phyloP scores from a whole-genome alignment of 1,140 invertebrate genomes.

The Penaeus chinensis region DNA sequence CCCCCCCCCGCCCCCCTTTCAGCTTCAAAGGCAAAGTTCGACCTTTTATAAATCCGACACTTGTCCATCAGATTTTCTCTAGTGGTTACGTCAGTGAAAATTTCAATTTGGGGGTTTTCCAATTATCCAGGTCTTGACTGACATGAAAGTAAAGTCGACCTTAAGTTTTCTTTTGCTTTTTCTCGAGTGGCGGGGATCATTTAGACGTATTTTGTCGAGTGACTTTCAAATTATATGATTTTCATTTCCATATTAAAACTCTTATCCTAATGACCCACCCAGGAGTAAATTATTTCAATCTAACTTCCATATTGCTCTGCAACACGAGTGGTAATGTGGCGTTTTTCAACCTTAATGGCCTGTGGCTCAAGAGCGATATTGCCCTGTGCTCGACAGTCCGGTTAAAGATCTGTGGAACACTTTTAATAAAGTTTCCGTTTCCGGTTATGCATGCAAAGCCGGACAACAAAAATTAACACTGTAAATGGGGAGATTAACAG shows the following conservation, averaged over 20 bases:
- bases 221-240: slow-evolving; percentile 61
- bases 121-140: slow-evolving; percentile 54
- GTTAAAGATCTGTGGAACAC: slow-evolving; percentile 47
- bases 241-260: slow-evolving; percentile 61
- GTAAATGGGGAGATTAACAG: slow-evolving; percentile 47
- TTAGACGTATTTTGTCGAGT: slow-evolving; percentile 53
- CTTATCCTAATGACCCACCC: slow-evolving; percentile 57
- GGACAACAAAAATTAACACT: slow-evolving; percentile 38
- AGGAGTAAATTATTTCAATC: slow-evolving; percentile 56
- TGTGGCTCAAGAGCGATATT: slow-evolving; percentile 37
- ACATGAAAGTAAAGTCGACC: slow-evolving; percentile 57
- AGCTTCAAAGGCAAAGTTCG: slow-evolving; percentile 38
- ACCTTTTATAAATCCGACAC: slow-evolving; percentile 39
- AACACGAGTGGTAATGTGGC: slow-evolving; percentile 31
- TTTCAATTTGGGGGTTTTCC: slow-evolving; percentile 51
- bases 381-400: slow-evolving; percentile 20
- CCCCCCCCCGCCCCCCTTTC: neutral
- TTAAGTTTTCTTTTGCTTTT: slow-evolving; percentile 54
- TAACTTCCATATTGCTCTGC: slow-evolving; percentile 47
- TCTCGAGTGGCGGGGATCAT: slow-evolving; percentile 41
- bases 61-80: slow-evolving; percentile 44
- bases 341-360: slow-evolving; percentile 40
- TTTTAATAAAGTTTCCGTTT: slow-evolving; percentile 56
- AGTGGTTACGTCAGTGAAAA: slow-evolving; percentile 49
- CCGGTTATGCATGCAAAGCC: slow-evolving; percentile 52